Evolutionary conservation across 2,113 vertebrate genomes (phyloP).

Genomic region (Silurus glanis): DNA sequence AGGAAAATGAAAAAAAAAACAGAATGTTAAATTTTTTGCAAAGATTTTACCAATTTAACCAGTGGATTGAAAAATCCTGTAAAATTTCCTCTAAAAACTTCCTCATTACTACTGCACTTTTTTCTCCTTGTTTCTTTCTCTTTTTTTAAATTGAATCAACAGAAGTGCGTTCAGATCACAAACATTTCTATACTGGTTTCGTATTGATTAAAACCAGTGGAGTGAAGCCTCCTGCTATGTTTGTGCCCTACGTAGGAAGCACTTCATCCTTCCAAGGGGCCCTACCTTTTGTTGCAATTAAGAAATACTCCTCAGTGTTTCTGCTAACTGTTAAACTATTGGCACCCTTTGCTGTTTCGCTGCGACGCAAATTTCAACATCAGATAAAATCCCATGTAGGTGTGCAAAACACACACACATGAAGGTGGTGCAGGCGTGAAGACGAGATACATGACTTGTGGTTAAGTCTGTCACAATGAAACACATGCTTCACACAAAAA

Average conservation of each 20-base stretch:
- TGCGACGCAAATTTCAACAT: no score
- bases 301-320: not conserved
- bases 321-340: not conserved
- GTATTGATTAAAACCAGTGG: not conserved
- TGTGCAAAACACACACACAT: not conserved
- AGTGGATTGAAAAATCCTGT: not conserved
- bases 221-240: not conserved
- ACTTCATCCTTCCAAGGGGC: not conserved
- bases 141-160: not conserved
- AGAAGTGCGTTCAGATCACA: not conserved
- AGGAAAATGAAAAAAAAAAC: not conserved
- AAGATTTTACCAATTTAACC: not conserved
- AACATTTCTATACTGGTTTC: no score
- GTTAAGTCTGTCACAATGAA: not conserved
- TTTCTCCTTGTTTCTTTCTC: not conserved
- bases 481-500: not conserved
- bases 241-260: not conserved
- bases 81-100: not conserved
- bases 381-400: not conserved
- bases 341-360: not conserved
- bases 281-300: not conserved
- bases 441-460: not conserved
- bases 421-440: constrained; percentile 1
- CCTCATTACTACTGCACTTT: not conserved
- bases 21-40: not conserved